Base-by-base conservation (phyloP, 2,797 vertebrate species). In the Siniperca undulata region DNA sequence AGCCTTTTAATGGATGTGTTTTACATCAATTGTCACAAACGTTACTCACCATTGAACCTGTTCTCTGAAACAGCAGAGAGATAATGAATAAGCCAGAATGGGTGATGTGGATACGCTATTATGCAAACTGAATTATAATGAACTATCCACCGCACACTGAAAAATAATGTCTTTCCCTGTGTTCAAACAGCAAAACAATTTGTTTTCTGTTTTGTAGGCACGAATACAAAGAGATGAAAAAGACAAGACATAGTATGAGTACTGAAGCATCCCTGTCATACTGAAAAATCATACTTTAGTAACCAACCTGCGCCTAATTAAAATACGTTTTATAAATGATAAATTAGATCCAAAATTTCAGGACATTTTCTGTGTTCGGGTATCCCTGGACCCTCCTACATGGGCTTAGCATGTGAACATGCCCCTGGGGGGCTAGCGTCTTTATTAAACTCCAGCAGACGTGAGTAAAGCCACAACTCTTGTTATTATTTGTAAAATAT, bases 21-120 rank as follows among this genome's bases (percentile, higher is more conserved):
- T 27, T 62, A 44, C 67, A 46, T 56, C 44, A 20, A 22, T 30
- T 71, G 42, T 67, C 7, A 55, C 30, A 44, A 22, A 74, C 24
- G 53, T 52, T 46, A 78, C 34, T 81, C 70, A 59, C 13, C 20
- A 27, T 76, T 76, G 59, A 75, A 81, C 64, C 77, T 65, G 48
- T 34, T 56, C n/a, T 65, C 42, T 55, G 36, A 53, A 85, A 80
- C 24, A 65, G 48, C 62, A 79, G 42, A 68, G 40, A 27, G 55
- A 48, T 0, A 24, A 71, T 46, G 48, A 61, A 80, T 50, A 75
- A 30, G 24, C 65, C 65, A 42, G n/a, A 77, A 30, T 61, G 36
- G 69, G 19, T 52, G 73, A 80, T 75, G 36, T 68, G 44, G 7
- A 65, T 67, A 22, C 58, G 56, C 22, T 74, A 19, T 55, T 55